Evolutionary conservation across 2,888 invertebrate species (phyloP).

Genomic region (Parnassius glacialis): DNA sequence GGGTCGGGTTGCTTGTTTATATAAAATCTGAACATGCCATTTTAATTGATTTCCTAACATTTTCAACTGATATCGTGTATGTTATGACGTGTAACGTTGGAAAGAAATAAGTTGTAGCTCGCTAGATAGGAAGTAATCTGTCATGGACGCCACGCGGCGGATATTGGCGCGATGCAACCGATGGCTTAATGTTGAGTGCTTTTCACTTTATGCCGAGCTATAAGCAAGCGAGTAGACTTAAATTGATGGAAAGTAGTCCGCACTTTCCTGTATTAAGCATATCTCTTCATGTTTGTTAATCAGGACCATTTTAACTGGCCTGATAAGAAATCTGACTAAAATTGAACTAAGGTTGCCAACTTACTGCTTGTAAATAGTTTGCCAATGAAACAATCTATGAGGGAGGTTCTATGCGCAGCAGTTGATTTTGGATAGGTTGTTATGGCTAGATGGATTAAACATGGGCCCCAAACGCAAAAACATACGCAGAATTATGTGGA

Average conservation of each 20-base stretch:
- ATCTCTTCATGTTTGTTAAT: constrained; percentile 1
- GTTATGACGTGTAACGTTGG: constrained; percentile 3
- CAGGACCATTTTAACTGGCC: too few species aligned
- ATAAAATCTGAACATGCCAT: too few species aligned
- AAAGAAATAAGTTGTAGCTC: constrained; percentile 15
- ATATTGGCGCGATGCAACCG: constrained; percentile 13
- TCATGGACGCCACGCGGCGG: constrained; percentile 20
- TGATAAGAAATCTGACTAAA: too few species aligned
- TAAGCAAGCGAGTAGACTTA: constrained; percentile 8
- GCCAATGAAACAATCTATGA: too few species aligned
- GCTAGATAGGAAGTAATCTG: constrained; percentile 21
- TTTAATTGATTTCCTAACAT: neutral
- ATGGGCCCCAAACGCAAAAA: too few species aligned
- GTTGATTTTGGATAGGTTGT: too few species aligned
- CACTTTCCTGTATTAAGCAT: constrained; percentile 19
- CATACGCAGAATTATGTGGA: too few species aligned
- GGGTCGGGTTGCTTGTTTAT: too few species aligned
- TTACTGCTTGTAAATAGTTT: too few species aligned
- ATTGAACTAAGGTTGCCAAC: too few species aligned
- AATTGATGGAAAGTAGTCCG: constrained; percentile 22
- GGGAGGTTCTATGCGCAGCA: too few species aligned
- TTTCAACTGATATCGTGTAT: constrained; percentile 10
- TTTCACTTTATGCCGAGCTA: constrained; percentile 17
- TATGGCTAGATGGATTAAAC: too few species aligned
- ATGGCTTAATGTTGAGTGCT: constrained; percentile 7